Evolutionary conservation across 1,140 invertebrate species (phyloP), one percentile per base, ranked within the genome.

Genomic region (Himalopsyche phryganea): DNA sequence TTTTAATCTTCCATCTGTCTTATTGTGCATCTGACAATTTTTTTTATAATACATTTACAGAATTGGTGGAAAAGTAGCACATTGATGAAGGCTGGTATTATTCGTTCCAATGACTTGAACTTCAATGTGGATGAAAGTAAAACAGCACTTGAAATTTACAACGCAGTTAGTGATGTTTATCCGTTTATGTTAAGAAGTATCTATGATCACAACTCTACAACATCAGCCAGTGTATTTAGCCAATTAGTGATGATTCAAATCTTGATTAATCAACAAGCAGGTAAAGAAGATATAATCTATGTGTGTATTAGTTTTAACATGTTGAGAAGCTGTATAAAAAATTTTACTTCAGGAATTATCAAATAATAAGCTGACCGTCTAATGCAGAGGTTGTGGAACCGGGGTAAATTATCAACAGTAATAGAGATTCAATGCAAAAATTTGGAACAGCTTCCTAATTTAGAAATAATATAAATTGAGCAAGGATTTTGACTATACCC

Each of bases 221-320:
- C 75, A 1, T 54, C 66, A 10, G 73, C 71, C 0, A 81, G 80
- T 45, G 67, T 79, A 5, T 67, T 72, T n/a, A 80, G 73, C 46
- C 81, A 85, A 65, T 70, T 83, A 7, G 65, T 84, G 1, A 69
- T 77, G 1, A 78, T 87, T 72, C 67, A 68, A 5, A 62, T 82
- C 5, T 57, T 84, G 14, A 60, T 79, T 5, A 78, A 79, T 52
- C 74, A 76, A n/a, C 72, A 69, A 40, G 50, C 69, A 46, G 76
- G 78, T 80, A 68, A 65, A 2, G 15, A 45, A 44, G 41, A 28
- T 57, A 35, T 15, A 40, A 23, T 47, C 28, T 6, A 14, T 47
- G 19, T 18, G 28, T 51, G 18, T 40, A 15, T 49, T 33, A 15
- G 9, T 51, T 6, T 3, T 41, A 23, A 10, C 5, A 20, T 51